These are phyloP conservation scores for Eudasyphora cyanicolor DNA, from an alignment of 2,888 invertebrate species.

Conservation along the genomic window DNA sequence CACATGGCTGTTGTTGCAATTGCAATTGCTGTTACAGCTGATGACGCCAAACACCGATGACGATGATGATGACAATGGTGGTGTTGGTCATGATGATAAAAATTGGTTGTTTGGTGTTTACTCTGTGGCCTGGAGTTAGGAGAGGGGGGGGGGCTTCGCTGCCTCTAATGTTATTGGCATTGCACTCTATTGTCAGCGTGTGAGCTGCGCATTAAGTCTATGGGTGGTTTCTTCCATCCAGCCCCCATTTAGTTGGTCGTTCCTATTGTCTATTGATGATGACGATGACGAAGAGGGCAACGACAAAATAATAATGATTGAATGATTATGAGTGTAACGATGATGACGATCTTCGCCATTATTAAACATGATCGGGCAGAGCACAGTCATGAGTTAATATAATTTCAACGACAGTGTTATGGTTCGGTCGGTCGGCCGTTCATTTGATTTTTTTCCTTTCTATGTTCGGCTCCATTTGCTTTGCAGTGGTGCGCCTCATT, in stretches of 20 bases:
- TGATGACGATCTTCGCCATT: constrained; percentile 20
- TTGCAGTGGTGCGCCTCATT: constrained; percentile 8
- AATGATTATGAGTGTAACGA: neutral
- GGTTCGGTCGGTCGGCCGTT: constrained; percentile 12
- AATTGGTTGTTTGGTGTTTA: constrained; percentile 35
- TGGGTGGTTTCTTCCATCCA: neutral
- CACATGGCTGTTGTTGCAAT: constrained; percentile 40
- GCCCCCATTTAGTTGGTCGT: neutral
- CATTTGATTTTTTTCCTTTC: constrained; percentile 47
- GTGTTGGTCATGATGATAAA: neutral
- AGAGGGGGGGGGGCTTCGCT: constrained; percentile 19
- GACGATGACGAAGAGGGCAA: neutral
- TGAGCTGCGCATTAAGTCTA: neutral
- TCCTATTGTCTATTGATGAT: neutral
- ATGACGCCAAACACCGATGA: too few species aligned
- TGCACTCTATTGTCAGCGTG: constrained; percentile 47
- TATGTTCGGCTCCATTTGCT: constrained; percentile 43
- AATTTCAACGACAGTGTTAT: neutral
- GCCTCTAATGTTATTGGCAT: constrained; percentile 55
- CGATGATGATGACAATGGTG: constrained; percentile 9
- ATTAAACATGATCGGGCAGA: neutral
- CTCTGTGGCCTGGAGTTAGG: constrained; percentile 1
- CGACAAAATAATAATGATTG: neutral
- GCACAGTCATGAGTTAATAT: neutral
- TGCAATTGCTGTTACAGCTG: constrained; percentile 33